phyloP scores from a whole-genome alignment of 2,888 invertebrate species.

The Synergus itoensis region DNA sequence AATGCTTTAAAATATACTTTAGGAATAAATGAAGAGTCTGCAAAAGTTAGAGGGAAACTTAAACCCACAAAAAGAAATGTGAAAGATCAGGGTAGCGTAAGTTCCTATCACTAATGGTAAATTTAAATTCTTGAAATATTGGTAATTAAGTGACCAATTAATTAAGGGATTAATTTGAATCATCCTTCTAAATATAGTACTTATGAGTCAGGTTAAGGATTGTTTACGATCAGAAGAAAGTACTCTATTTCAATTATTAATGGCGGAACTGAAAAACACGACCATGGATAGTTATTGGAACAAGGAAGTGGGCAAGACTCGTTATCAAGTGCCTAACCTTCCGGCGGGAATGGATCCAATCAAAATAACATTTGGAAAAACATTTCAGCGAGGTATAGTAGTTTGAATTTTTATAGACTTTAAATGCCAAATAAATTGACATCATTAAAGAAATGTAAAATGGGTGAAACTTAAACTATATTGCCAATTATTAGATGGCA shows the following conservation, averaged over 20 bases:
- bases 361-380: slow-evolving; percentile 76
- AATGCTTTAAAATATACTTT: neutral
- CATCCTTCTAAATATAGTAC: neutral
- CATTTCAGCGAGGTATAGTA: slow-evolving; percentile 29
- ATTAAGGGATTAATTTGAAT: neutral
- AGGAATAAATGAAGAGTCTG: neutral
- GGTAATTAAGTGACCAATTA: neutral
- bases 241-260: slow-evolving; percentile 77
- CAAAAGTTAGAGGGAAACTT: neutral
- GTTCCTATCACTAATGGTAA: neutral
- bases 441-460: neutral
- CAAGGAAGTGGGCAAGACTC: slow-evolving; percentile 75
- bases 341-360: slow-evolving; percentile 76
- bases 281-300: slow-evolving; percentile 78
- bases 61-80: neutral
- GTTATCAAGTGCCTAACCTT: slow-evolving; percentile 77
- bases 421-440: neutral
- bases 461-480: neutral
- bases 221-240: slow-evolving; percentile 72
- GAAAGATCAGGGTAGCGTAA: neutral
- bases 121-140: neutral
- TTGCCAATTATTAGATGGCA: slow-evolving; percentile 58
- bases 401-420: neutral
- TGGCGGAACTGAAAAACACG: slow-evolving; percentile 78
- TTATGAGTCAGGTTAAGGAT: slow-evolving; percentile 60